phyloP scores from a whole-genome alignment of 1,140 invertebrate species.

The Aphis craccivora region DNA sequence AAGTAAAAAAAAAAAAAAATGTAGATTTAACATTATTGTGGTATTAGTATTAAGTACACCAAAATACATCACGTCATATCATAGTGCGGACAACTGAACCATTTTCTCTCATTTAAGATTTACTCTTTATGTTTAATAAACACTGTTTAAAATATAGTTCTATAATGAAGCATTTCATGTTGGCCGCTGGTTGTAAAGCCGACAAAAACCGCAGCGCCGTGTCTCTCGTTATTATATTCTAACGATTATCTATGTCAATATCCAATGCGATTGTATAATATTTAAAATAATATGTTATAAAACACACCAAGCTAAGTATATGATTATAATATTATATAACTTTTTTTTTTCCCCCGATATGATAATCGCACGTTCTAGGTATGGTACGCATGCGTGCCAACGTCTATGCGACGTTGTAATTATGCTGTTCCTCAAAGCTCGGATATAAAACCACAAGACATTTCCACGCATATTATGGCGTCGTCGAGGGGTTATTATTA shows the following conservation, averaged over 20 bases:
- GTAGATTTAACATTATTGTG: too few relatives aligned
- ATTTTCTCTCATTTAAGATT: too few relatives aligned
- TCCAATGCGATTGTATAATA: neutral
- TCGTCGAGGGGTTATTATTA: slow-evolving; percentile 11
- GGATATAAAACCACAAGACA: neutral
- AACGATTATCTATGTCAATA: neutral
- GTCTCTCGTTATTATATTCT: neutral
- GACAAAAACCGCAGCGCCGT: neutral
- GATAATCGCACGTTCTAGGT: neutral
- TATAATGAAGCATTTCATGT: neutral
- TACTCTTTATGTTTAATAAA: too few relatives aligned
- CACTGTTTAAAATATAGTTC: too few relatives aligned
- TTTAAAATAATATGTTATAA: too few relatives aligned
- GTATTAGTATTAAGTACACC: too few relatives aligned
- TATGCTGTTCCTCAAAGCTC: neutral
- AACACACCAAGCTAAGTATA: too few relatives aligned
- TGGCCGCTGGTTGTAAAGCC: neutral
- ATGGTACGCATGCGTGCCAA: neutral
- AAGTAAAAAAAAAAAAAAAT: too few relatives aligned
- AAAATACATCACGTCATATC: too few relatives aligned
- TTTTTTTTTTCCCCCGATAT: neutral
- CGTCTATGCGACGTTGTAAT: neutral
- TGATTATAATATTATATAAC: neutral
- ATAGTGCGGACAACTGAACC: too few relatives aligned
- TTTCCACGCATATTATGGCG: neutral